Evolutionary conservation across 2,888 invertebrate species (phyloP).

Genomic region (Apocheima hispidaria): DNA sequence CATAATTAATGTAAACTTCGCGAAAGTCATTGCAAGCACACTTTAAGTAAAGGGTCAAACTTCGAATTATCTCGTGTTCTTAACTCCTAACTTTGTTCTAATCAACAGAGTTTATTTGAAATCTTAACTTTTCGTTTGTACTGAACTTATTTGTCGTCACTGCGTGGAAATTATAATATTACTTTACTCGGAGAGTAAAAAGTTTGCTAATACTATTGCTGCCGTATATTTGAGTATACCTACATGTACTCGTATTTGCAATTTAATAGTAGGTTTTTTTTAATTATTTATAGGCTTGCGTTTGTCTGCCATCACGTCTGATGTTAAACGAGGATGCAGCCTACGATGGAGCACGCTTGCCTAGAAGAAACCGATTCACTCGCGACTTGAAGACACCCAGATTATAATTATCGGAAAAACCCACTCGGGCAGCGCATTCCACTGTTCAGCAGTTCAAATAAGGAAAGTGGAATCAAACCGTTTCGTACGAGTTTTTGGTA

Average conservation of each 20-base stretch:
- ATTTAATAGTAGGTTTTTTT: slow-evolving; percentile 15
- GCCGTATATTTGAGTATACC: not conserved
- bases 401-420: too few relatives aligned
- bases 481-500: too few relatives aligned
- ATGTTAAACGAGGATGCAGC: too few relatives aligned
- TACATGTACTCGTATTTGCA: slow-evolving; percentile 15
- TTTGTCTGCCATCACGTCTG: too few relatives aligned
- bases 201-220: slow-evolving; percentile 22
- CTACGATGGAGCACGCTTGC: too few relatives aligned
- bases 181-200: slow-evolving; percentile 8
- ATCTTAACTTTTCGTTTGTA: slow-evolving; percentile 22
- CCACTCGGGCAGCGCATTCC: too few relatives aligned
- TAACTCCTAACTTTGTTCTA: slow-evolving; percentile 30
- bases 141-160: slow-evolving; percentile 23
- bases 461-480: too few relatives aligned
- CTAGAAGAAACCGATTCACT: too few relatives aligned
- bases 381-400: too few relatives aligned
- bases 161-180: slow-evolving; percentile 18
- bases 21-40: slow-evolving; percentile 3
- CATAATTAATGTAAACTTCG: not conserved
- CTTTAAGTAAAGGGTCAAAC: slow-evolving; percentile 24
- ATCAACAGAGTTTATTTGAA: slow-evolving; percentile 29
- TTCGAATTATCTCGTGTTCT: slow-evolving; percentile 22
- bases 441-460: too few relatives aligned
- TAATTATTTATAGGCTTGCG: too few relatives aligned